Percentiles rank a stretch among this genome's conserved stretches.
Conservation (phyloP, 2,113 vertebrate species). For the Dunckerocampus dactyliophorus region DNA sequence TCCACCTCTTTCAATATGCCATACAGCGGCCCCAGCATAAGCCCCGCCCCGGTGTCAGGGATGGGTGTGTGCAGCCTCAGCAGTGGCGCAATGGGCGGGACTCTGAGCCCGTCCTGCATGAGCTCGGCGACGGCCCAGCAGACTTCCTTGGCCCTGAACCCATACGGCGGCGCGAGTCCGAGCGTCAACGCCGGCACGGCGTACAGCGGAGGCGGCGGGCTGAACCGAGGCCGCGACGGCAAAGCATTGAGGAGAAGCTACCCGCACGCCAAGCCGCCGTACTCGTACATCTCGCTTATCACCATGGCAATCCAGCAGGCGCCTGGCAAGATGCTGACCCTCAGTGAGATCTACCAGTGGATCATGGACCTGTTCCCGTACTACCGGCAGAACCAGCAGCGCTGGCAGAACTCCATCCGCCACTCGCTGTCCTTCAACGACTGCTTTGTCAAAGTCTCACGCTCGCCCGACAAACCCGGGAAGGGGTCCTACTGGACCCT, state of each 20-base stretch:
- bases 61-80: constrained; percentile 85
- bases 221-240: constrained; percentile 81
- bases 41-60: constrained; percentile 78
- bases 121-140: constrained; percentile 84
- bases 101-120: constrained; percentile 85
- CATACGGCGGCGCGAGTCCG: constrained; percentile 86
- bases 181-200: constrained; percentile 86
- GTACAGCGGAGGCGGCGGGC: constrained; percentile 79
- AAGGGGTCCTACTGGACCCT: constrained; percentile 98
- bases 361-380: constrained; percentile 99
- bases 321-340: constrained; percentile 94
- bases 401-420: constrained; percentile 98
- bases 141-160: constrained; percentile 82
- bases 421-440: constrained; percentile 98
- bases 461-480: constrained; percentile 95
- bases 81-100: constrained; percentile 81
- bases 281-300: constrained; percentile 98
- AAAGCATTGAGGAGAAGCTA: constrained; percentile 93
- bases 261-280: constrained; percentile 94
- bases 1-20: constrained; percentile 94
- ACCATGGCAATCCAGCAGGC: constrained; percentile 99
- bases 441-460: constrained; percentile 96
- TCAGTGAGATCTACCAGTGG: constrained; percentile 99
- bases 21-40: constrained; percentile 85
- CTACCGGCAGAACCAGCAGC: constrained; percentile 97